phyloP scores from a whole-genome alignment of 1,140 invertebrate species.

The Sitobion miscanthi region DNA sequence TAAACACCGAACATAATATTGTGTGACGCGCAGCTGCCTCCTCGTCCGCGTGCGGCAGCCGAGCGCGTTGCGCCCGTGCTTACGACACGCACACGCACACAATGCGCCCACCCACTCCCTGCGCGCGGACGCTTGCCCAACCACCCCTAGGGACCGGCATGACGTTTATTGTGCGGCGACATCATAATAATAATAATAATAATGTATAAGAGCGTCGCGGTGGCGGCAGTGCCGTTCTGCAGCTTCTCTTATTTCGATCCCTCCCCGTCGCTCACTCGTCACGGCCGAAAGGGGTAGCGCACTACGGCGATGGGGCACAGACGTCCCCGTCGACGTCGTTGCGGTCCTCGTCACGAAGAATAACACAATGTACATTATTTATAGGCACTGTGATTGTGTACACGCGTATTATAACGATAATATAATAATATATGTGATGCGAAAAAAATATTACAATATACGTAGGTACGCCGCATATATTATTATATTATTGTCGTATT shows the following conservation, averaged over 20 bases:
- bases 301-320: not conserved
- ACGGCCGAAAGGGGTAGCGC: not conserved
- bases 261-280: not conserved
- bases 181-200: not conserved
- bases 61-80: not conserved
- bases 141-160: not conserved
- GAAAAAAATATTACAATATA: not conserved
- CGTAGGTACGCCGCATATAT: not conserved
- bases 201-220: not conserved
- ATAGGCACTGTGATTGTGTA: not conserved
- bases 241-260: no score
- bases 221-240: no score
- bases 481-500: not conserved
- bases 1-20: conserved; percentile 39
- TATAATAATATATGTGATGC: not conserved
- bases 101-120: not conserved
- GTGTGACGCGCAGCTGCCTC: conserved; percentile 31
- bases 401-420: not conserved
- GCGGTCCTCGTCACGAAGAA: not conserved
- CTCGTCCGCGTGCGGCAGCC: not conserved
- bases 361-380: not conserved
- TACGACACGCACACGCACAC: not conserved
- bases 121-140: no score
- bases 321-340: not conserved
- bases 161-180: not conserved